Percentiles rank a stretch among this genome's conserved stretches.
Evolutionary conservation across 2,888 invertebrate genomes (phyloP).

Genomic region (Acanthococcus lagerstroemiae): DNA sequence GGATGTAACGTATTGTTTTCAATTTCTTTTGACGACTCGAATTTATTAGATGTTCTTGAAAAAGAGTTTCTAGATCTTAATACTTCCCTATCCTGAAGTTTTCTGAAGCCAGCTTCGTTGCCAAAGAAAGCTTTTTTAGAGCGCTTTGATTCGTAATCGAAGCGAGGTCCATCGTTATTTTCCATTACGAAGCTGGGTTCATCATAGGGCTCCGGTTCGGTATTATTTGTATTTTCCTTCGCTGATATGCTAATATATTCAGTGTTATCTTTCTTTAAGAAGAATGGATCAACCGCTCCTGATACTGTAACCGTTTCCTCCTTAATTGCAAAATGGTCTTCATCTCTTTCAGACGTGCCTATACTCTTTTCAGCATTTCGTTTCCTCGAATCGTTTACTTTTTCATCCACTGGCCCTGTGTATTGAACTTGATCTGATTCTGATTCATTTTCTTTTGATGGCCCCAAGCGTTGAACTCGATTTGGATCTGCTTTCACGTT

Average conservation of each 20-base stretch:
- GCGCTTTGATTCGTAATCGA: neutral
- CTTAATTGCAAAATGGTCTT: no score
- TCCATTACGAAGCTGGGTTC: neutral
- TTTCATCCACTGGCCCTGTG: no score
- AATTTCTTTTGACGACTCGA: no score
- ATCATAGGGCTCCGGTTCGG: neutral
- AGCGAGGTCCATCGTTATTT: neutral
- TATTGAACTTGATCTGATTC: no score
- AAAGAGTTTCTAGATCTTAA: neutral
- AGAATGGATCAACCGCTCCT: slow-evolving; percentile 34
- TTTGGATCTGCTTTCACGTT: neutral
- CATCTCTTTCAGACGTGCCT: no score
- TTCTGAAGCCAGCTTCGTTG: neutral
- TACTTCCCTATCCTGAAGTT: neutral
- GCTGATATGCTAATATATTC: slow-evolving; percentile 32
- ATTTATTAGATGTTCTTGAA: neutral
- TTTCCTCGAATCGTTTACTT: no score
- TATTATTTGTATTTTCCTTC: slow-evolving; percentile 13
- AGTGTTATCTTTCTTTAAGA: slow-evolving; percentile 33
- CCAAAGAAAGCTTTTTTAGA: neutral
- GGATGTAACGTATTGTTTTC: no score
- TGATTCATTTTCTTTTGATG: no score
- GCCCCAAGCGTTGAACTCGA: no score
- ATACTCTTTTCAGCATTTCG: neutral
- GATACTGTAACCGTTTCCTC: slow-evolving; percentile 9